Evolutionary conservation across 2,113 vertebrate species (phyloP), one percentile per base, ranked within the genome.

Genomic region (Notothenia coriiceps): DNA sequence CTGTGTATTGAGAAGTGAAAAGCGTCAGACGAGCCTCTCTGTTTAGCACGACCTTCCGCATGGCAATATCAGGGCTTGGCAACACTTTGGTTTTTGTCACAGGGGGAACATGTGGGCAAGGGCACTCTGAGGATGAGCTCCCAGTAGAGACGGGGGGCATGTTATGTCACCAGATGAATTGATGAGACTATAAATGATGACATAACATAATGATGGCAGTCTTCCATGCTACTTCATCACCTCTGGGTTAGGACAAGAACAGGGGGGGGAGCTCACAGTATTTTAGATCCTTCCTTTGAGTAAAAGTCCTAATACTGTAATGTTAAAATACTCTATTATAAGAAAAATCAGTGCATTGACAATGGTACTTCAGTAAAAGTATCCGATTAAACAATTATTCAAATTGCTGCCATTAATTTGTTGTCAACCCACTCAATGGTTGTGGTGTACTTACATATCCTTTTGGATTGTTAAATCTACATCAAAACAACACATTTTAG

Each of bases 171-270:
- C 25, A 8, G 46, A 70, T 64, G 82, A 74, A 89, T 70, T 84
- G 81, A 91, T 79, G 84, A 88, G 68, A 88, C 87, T 81, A 40
- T 40, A 84, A 90, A 70, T 80, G 66, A 89, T 89, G 88, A 79
- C 68, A 52, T 71, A 47, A 80, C 49, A 4, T 70, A 83, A 86
- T 62, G 62, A 84, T 71, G 83, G 54, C 78, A 55, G 71, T 50
- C 79, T 79, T 66, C 65, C 82, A 74, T 75, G 70, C 72, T 73
- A 47, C 69, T 88, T 86, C 62, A 75, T 83, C 68, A 79, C 79
- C 75, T 80, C 74, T 77, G 67, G 79, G 50, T 78, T 64, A 47
- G 29, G 59, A 82, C 69, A 40, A 44, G 20, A 63, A 35, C 54
- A 1, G 44, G 51, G n/a, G 46, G 1, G 35, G 25, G 3, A 15